A percentile compares a stretch with the other conserved stretches of the same genome.
Evolutionary conservation across 1,140 invertebrate genomes (phyloP).

Genomic region (Popillia japonica): DNA sequence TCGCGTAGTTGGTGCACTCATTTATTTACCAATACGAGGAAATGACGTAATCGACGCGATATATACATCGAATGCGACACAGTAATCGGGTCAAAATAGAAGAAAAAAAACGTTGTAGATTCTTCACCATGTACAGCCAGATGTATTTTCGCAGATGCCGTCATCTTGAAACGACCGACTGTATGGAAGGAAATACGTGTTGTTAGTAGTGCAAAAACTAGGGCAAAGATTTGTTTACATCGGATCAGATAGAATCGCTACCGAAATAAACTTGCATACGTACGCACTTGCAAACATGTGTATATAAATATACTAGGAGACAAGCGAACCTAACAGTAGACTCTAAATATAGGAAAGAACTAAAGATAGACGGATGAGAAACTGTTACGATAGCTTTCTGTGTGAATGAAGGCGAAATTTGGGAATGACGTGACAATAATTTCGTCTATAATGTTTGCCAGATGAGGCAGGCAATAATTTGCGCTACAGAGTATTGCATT

Average conservation of each 20-base stretch:
- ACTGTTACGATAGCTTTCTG: constrained; percentile 27
- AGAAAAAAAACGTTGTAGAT: background rate
- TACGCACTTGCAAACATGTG: background rate
- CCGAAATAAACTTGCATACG: constrained; percentile 27
- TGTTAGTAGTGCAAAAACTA: constrained; percentile 21
- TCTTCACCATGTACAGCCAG: background rate
- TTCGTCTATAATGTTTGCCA: no score
- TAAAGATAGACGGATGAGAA: constrained; percentile 28
- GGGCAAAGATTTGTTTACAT: constrained; percentile 35
- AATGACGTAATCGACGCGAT: background rate
- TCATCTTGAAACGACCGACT: background rate
- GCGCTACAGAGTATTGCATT: no score
- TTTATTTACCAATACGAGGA: background rate
- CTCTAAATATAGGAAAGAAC: constrained; percentile 20
- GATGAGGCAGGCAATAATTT: no score
- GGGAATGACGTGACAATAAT: background rate
- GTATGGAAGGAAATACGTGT: constrained; percentile 16
- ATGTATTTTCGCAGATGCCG: background rate
- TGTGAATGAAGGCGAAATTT: constrained; percentile 23
- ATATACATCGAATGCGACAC: background rate
- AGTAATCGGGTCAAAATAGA: constrained; percentile 11
- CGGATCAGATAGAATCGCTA: background rate
- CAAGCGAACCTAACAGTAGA: constrained; percentile 15
- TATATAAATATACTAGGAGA: constrained; percentile 19
- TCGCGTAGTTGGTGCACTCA: background rate